Evolutionary conservation across 1,140 invertebrate species (phyloP).

Genomic region (Lerema accius): DNA sequence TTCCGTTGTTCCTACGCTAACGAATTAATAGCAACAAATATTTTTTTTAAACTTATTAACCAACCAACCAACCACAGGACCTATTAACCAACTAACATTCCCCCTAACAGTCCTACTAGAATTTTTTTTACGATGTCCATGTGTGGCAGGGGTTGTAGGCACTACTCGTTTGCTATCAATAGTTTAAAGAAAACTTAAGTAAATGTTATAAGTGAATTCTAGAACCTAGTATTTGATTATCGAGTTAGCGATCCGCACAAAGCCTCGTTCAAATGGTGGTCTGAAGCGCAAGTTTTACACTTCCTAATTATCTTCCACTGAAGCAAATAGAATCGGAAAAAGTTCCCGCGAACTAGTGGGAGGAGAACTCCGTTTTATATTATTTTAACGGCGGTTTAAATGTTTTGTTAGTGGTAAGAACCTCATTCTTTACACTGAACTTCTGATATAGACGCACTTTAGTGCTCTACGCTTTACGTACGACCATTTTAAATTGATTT

Average conservation of each 20-base stretch:
- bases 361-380: conserved; percentile 6
- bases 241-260: neutral
- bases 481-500: neutral
- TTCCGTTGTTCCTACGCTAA: too few relatives aligned
- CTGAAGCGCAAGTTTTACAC: conserved; percentile 26
- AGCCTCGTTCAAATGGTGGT: neutral
- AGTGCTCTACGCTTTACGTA: too few relatives aligned
- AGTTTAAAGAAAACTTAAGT: too few relatives aligned
- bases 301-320: conserved; percentile 22
- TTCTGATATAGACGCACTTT: too few relatives aligned
- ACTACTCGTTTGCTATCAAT: too few relatives aligned
- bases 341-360: conserved; percentile 2
- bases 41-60: too few relatives aligned
- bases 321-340: conserved; percentile 31
- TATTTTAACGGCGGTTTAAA: conserved; percentile 7
- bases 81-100: too few relatives aligned
- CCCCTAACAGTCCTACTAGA: too few relatives aligned
- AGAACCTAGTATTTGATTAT: neutral
- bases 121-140: too few relatives aligned
- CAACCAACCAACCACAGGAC: too few relatives aligned
- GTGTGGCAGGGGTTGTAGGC: neutral
- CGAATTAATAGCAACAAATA: too few relatives aligned
- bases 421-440: neutral
- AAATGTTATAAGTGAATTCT: too few relatives aligned
- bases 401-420: conserved; percentile 3